Percentiles rank a stretch among this genome's conserved stretches.
phyloP scores from a whole-genome alignment of 2,797 vertebrate genomes.

The Parauchenoglanis punctatus region DNA sequence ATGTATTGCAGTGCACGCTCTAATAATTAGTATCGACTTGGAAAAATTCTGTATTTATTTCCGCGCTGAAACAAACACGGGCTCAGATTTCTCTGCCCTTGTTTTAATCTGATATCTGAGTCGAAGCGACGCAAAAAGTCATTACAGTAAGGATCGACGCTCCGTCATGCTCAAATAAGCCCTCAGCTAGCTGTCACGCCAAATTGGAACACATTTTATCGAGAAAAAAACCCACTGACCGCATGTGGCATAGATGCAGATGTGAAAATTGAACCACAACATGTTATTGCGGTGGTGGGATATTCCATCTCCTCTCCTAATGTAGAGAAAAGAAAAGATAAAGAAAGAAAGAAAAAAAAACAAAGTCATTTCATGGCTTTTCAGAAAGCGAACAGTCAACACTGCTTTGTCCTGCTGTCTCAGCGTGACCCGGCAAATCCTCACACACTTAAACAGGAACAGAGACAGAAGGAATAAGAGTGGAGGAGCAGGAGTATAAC shows the following conservation, averaged over 20 bases:
- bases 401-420: conserved; percentile 30
- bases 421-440: conserved; percentile 24
- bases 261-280: not conserved
- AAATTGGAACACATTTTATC: not conserved
- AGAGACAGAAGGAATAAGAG: not conserved
- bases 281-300: not conserved
- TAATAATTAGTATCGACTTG: not conserved
- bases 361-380: conserved; percentile 31
- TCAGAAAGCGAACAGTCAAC: conserved; percentile 14
- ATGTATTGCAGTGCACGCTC: not conserved
- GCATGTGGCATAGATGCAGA: not conserved
- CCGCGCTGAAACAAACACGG: not conserved
- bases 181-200: not conserved
- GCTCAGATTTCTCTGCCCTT: not conserved
- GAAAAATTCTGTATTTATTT: not conserved
- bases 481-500: not conserved
- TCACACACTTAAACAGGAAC: conserved; percentile 4
- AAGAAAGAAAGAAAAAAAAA: not conserved
- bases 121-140: not conserved
- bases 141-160: not conserved
- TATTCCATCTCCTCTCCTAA: conserved; percentile 1
- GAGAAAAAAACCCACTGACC: not conserved
- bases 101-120: not conserved
- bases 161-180: not conserved
- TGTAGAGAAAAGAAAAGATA: not conserved